phyloP scores from a whole-genome alignment of 2,888 invertebrate genomes.

The Phyllotreta striolata region DNA sequence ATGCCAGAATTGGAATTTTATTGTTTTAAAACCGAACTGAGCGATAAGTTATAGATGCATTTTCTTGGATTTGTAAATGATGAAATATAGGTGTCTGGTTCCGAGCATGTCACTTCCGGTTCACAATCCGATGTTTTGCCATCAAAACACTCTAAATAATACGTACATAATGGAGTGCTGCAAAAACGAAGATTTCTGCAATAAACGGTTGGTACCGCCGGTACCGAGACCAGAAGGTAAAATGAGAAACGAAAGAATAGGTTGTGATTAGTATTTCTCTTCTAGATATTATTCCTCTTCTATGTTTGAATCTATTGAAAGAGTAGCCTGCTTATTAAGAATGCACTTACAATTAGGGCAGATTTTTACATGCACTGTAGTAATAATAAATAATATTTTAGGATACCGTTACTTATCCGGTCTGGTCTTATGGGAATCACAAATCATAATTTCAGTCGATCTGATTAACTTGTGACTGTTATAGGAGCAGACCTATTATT shows the following conservation, averaged over 20 bases:
- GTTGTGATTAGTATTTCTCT: slow-evolving; percentile 8
- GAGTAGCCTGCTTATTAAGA: slow-evolving; percentile 37
- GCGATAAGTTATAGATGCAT: not conserved
- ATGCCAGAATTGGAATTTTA: slow-evolving; percentile 36
- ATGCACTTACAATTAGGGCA: not conserved
- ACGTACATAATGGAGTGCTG: slow-evolving; percentile 85
- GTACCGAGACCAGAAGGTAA: slow-evolving; percentile 75
- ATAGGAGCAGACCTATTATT: no score
- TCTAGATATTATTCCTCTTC: slow-evolving; percentile 40
- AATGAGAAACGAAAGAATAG: slow-evolving; percentile 41
- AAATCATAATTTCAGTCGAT: no score
- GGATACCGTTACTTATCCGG: no score
- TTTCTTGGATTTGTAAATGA: slow-evolving; percentile 26
- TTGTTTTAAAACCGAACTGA: slow-evolving; percentile 16
- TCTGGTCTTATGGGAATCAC: no score
- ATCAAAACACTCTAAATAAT: slow-evolving; percentile 77
- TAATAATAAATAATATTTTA: no score
- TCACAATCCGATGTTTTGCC: slow-evolving; percentile 84
- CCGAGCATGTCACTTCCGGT: slow-evolving; percentile 76
- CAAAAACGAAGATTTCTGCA: slow-evolving; percentile 78
- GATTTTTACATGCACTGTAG: no score
- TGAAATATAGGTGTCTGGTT: slow-evolving; percentile 75
- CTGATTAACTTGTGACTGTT: no score
- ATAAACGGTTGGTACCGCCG: slow-evolving; percentile 73
- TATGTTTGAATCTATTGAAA: slow-evolving; percentile 27